A percentile compares a stretch with the other conserved stretches of the same genome.
Evolutionary conservation across 2,113 vertebrate genomes (phyloP).

Genomic region (Nothocercus nigrocapillus): DNA sequence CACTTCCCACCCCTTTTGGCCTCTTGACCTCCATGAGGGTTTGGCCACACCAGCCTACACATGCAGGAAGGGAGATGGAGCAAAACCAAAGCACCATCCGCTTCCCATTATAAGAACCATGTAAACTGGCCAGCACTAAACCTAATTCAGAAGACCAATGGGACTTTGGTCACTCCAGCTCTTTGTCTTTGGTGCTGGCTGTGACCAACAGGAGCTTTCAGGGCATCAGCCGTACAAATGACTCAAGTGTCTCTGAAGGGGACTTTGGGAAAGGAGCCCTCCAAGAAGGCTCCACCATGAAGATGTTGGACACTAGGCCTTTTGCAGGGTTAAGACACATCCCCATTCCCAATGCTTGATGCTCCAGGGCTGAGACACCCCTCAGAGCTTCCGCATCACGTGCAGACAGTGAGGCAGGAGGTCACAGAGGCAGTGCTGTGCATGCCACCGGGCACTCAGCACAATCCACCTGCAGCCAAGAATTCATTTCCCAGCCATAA

Average conservation of each 20-base stretch:
- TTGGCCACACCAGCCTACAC: not conserved
- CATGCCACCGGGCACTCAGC: accelerated
- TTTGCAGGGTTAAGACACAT: not conserved
- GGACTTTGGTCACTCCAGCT: not conserved
- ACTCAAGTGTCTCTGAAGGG: not conserved
- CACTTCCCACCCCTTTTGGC: not conserved
- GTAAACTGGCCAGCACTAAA: not conserved
- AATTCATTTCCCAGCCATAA: not conserved
- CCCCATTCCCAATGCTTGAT: not conserved
- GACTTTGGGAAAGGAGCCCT: not conserved
- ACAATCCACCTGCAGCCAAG: not conserved
- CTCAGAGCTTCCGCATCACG: not conserved
- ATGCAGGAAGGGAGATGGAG: not conserved
- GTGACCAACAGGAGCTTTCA: not conserved
- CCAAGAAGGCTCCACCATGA: not conserved
- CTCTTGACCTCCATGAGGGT: not conserved
- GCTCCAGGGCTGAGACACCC: not conserved
- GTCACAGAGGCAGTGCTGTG: not conserved
- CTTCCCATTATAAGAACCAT: accelerated
- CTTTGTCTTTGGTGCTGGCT: not conserved
- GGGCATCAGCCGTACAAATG: not conserved
- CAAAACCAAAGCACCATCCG: not conserved
- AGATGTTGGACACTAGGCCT: accelerated
- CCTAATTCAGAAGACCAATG: not conserved
- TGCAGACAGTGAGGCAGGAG: not conserved